Evolutionary conservation across 2,113 vertebrate genomes (phyloP).

Genomic region (Hemiprocne comata): DNA sequence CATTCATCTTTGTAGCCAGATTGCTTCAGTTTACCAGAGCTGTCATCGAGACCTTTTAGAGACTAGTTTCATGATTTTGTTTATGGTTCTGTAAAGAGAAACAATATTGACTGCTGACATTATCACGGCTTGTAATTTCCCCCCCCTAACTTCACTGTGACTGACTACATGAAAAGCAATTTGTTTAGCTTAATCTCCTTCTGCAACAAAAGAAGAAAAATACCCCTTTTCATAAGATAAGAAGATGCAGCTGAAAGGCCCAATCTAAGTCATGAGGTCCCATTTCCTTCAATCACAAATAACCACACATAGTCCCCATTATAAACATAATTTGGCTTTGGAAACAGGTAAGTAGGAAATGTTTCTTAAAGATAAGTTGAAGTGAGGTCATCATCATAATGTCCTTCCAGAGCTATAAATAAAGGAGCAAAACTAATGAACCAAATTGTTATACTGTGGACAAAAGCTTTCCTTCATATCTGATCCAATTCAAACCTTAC

Average conservation of each 20-base stretch:
- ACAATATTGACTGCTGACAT: slow-evolving; percentile 64
- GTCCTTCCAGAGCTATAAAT: background rate
- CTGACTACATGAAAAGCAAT: slow-evolving; percentile 26
- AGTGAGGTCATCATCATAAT: background rate
- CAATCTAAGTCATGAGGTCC: background rate
- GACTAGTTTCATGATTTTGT: slow-evolving; percentile 66
- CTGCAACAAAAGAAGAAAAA: slow-evolving; percentile 20
- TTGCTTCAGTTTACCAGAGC: slow-evolving; percentile 57
- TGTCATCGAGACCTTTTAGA: slow-evolving; percentile 64
- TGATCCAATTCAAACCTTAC: background rate
- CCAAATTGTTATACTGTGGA: background rate
- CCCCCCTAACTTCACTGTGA: slow-evolving; percentile 32
- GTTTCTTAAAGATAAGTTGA: background rate
- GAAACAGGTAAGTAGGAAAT: slow-evolving; percentile 49
- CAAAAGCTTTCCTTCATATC: background rate
- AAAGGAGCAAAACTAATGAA: background rate
- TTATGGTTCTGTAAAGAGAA: slow-evolving; percentile 65
- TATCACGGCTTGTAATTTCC: slow-evolving; percentile 46
- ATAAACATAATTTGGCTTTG: background rate
- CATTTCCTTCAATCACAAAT: background rate
- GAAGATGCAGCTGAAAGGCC: background rate
- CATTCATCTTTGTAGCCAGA: slow-evolving; percentile 49
- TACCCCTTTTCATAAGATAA: background rate
- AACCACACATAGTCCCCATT: background rate
- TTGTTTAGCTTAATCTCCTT: slow-evolving; percentile 51